These are phyloP conservation scores for Ophonus ardosiacus DNA, from an alignment of 2,888 invertebrate genomes.

Conservation along the genomic window DNA sequence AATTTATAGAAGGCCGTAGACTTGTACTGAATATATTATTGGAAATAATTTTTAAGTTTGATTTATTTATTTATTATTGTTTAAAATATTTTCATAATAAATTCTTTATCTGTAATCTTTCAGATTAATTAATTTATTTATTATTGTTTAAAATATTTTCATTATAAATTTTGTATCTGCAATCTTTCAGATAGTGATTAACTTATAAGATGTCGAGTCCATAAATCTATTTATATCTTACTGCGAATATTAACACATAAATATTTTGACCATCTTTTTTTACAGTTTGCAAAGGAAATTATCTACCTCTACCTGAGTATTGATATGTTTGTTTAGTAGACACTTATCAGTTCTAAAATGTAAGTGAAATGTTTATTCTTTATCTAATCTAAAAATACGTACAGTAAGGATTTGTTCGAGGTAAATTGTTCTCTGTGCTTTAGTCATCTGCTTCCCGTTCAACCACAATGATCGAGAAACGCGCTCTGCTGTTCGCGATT, in stretches of 20 bases:
- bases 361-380: not conserved
- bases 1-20: too few species aligned
- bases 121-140: not conserved
- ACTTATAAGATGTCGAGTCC: not conserved
- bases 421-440: not conserved
- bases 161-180: not conserved
- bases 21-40: too few species aligned
- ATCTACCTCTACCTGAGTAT: constrained; percentile 22
- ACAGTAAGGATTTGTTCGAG: constrained; percentile 17
- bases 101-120: not conserved
- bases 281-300: constrained; percentile 2
- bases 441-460: not conserved
- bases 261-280: not conserved
- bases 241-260: constrained; percentile 1
- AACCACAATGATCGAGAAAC: not conserved
- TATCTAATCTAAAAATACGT: constrained; percentile 47
- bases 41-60: too few species aligned
- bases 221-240: not conserved
- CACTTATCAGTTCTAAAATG: constrained; percentile 17
- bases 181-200: not conserved
- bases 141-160: not conserved
- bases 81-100: not conserved
- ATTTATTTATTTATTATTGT: too few species aligned
- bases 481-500: not conserved
- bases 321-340: not conserved